Evolutionary conservation across 1,140 invertebrate genomes (phyloP), one percentile per base, ranked within the genome.

Genomic region (Plutomurus gul): DNA sequence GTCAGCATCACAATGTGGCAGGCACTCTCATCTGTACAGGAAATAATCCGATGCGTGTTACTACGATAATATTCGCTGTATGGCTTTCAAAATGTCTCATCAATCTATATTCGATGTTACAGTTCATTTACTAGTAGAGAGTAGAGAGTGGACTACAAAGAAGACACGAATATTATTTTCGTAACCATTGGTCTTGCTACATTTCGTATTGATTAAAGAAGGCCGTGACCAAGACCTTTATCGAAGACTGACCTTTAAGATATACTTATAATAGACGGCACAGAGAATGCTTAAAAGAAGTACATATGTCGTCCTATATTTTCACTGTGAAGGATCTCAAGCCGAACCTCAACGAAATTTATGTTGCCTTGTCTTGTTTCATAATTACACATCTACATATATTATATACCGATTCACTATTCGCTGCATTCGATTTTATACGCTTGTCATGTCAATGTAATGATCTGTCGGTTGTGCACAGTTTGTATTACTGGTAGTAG

Each of bases 221-320:
- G 56, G 56, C 36, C 56, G 36, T 65, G 56, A 65, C 36, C 56
- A 65, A 33, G 56, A 65, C 56, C 56, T 33, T 51, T 65, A 65
- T 65, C 56, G 36, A 65, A 16, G 11, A 65, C 36, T 65, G 56
- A 65, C 36, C 56, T 65, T 65, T 33, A 27, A 25, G n/a, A n/a
- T n/a, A 25, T 65, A 65, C 56, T 65, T 65, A 65, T 60, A 60
- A 60, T 18, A 33, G 18, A 65, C 56, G 4, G 56, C 30, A 30
- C 30, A 13, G 16, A 33, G 46, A 49, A n/a, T 13, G 51, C 27
- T n/a, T n/a, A 27, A 30, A 65, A 13, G 30, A 33, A n/a, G 30
- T 33, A 18, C 8, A 16, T 27, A 33, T 65, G 47, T 51, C 10
- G 20, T 8, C 11, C 47, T 3, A 10, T 51, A 51, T 22, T 51